These are phyloP conservation scores for Sebastes wilsoni DNA, from an alignment of 2,797 vertebrate genomes.

Conservation along the genomic window DNA sequence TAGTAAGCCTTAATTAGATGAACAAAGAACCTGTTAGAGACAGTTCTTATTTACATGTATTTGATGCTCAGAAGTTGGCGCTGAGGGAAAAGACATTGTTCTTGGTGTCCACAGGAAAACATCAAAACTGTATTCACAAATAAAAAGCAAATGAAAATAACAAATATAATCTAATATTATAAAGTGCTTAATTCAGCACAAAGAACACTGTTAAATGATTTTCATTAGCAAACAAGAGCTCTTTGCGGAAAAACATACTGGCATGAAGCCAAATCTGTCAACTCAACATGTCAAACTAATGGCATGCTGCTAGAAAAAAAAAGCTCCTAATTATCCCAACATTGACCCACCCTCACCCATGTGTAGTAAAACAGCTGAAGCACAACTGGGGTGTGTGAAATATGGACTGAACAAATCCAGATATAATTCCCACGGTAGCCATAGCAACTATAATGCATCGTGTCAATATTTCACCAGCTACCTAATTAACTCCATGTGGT, in stretches of 20 bases:
- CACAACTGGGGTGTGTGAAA: constrained; percentile 14
- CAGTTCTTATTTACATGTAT: neutral
- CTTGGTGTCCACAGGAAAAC: neutral
- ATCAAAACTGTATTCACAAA: neutral
- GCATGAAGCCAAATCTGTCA: neutral
- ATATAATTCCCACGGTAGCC: constrained; percentile 14
- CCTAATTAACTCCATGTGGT: neutral
- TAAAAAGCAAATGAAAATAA: neutral
- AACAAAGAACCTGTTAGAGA: neutral
- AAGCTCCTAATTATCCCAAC: neutral
- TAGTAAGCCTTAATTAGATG: neutral
- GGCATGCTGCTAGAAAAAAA: neutral
- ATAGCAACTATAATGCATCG: neutral
- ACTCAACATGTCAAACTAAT: constrained; percentile 20
- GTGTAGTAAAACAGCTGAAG: constrained; percentile 17
- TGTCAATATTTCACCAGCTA: constrained; percentile 39
- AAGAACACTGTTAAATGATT: neutral
- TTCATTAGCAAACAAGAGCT: neutral
- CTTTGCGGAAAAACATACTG: neutral
- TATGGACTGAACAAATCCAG: constrained; percentile 1
- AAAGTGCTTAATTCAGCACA: neutral
- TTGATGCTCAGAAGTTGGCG: neutral
- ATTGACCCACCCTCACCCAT: neutral
- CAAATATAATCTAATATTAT: neutral
- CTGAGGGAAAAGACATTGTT: neutral